Evolutionary conservation across 2,797 vertebrate species (phyloP).

Genomic region (Leptoclinus maculatus): DNA sequence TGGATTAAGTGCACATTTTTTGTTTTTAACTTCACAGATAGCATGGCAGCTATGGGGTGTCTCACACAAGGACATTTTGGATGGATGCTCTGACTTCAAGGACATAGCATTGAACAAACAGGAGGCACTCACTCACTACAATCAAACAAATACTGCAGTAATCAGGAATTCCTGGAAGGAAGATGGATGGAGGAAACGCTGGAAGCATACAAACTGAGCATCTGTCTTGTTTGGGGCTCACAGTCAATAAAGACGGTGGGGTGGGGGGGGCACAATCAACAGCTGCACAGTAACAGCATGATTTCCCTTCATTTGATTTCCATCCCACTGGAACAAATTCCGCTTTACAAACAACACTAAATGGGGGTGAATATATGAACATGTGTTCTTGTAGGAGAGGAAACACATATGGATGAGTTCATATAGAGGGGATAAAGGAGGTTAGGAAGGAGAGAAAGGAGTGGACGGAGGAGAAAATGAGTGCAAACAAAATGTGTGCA

Average conservation of each 20-base stretch:
- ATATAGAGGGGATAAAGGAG: constrained; percentile 2
- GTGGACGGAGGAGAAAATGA: constrained; percentile 14
- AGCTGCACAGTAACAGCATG: constrained; percentile 82
- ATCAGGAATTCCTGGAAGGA: constrained; percentile 81
- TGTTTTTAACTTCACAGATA: constrained; percentile 46
- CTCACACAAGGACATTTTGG: constrained; percentile 57
- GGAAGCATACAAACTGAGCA: constrained; percentile 79
- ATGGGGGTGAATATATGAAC: constrained; percentile 74
- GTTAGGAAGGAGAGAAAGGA: constrained; percentile 19
- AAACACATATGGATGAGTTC: constrained; percentile 21
- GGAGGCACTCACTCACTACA: constrained; percentile 69
- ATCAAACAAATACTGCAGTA: constrained; percentile 78
- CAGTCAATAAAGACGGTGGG: constrained; percentile 74
- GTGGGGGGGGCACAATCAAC: constrained; percentile 71
- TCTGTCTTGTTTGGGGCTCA: constrained; percentile 78
- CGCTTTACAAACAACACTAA: constrained; percentile 79
- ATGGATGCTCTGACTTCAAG: constrained; percentile 77
- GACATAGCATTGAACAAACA: constrained; percentile 70
- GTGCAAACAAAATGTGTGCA: constrained; percentile 45
- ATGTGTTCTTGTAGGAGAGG: constrained; percentile 51
- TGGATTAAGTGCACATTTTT: constrained; percentile 52
- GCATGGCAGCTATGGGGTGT: constrained; percentile 28
- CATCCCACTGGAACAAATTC: constrained; percentile 82
- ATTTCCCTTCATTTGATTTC: constrained; percentile 83
- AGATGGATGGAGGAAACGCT: constrained; percentile 76